Evolutionary conservation across 2,797 vertebrate species (phyloP).

Genomic region (Sphaeramia orbicularis): DNA sequence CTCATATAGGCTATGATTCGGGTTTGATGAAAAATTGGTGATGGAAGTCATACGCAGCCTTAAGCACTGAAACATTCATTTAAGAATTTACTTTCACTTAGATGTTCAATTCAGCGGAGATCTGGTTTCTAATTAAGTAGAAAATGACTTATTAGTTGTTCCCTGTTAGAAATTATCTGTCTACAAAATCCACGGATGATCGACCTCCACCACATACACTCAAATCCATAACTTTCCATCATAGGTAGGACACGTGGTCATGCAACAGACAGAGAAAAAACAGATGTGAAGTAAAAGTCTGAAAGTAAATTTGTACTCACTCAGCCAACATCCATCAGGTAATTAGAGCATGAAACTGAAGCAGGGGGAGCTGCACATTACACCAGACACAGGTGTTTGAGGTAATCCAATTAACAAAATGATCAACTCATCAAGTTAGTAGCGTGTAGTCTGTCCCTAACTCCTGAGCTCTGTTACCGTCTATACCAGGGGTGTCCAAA

Average conservation of each 20-base stretch:
- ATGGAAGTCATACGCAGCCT: too few species aligned
- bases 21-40: too few species aligned
- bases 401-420: conserved; percentile 50
- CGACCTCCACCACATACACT: not conserved
- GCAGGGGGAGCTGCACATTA: conserved; percentile 26
- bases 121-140: too few species aligned
- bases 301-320: not conserved
- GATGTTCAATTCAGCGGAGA: too few species aligned
- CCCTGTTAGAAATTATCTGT: too few species aligned
- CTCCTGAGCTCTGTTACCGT: not conserved
- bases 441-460: not conserved
- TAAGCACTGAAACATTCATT: too few species aligned
- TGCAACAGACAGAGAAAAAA: not conserved
- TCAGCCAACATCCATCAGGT: conserved; percentile 29
- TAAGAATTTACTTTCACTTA: too few species aligned
- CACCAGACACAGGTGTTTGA: conserved; percentile 58
- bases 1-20: too few species aligned
- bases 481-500: too few species aligned
- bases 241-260: not conserved
- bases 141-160: too few species aligned
- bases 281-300: conserved; percentile 2
- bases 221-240: not conserved
- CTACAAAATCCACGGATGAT: too few species aligned
- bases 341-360: conserved; percentile 55
- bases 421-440: conserved; percentile 21